Base-by-base conservation (phyloP, 2,113 vertebrate species). In the Zosterops hypoxanthus region DNA sequence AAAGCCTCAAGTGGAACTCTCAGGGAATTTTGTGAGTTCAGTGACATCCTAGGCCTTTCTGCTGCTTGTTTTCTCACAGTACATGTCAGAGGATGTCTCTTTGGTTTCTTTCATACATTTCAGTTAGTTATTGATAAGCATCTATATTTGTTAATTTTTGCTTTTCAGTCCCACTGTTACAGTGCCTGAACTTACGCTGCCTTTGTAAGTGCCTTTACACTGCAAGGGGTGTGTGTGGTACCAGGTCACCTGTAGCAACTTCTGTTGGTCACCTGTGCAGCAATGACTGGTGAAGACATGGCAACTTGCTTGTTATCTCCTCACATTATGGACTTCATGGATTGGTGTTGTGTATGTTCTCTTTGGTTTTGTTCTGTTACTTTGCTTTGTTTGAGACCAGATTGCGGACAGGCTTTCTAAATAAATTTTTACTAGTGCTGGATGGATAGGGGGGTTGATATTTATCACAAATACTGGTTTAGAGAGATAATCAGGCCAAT, bases 401-500 rank as follows among this genome's bases (percentile, higher is more conserved):
- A 56, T 59, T 86, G 42, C 56, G 55, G 69, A 41, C 78, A 75
- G 17, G 36, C 20, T 85, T 76, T 88, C 52, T 78, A 57, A 83
- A 93, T 57, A 81, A 36, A 42, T 63, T 76, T 72, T 11, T 71
- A 36, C 72, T 52, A 56, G 50, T 55, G 28, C 34, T 1, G 14
- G 34, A 26, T 85, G 65, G 72, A 57, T 91, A 78, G 81, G 44
- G 83, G 73, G 15, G 33, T 53, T 95, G 82, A 41, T 66, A 55
- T 86, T 96, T 97, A 23, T 56, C 92, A 52, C 76, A 94, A 86
- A 60, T 80, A 85, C 25, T 97, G 73, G 39, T 95, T 96, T 93
- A 94, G 86, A 87, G 93, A 96, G 93, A 80, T 94, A 93, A 95
- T 97, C 94, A 61, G 69, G 86, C 70, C 80, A 93, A 91, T 97